Percentiles rank a stretch among this genome's conserved stretches.
Conservation (phyloP, 2,797 vertebrate species). For the Myripristis murdjan region DNA sequence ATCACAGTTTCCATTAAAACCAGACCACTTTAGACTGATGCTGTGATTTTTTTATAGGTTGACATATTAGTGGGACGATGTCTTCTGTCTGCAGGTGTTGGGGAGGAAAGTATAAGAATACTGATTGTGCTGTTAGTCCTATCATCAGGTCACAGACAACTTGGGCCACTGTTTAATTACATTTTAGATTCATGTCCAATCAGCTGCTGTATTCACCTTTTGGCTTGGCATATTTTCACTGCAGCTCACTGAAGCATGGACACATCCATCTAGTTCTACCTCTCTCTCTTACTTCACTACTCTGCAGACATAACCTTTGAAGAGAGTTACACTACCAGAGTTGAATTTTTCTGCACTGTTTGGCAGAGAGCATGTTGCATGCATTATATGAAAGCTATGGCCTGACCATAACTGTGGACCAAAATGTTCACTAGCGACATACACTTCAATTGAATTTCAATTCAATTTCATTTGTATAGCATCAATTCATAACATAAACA, state of each 20-base stretch:
- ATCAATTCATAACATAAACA: too few relatives aligned
- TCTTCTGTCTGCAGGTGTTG: neutral
- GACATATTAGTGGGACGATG: slow-evolving; percentile 19
- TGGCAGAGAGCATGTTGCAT: neutral
- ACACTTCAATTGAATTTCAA: too few relatives aligned
- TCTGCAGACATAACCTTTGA: slow-evolving; percentile 39
- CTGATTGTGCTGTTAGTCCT: slow-evolving; percentile 55
- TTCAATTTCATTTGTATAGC: too few relatives aligned
- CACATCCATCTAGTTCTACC: slow-evolving; percentile 2
- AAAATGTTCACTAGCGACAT: too few relatives aligned
- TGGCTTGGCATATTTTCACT: slow-evolving; percentile 16
- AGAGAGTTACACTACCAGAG: slow-evolving; percentile 5
- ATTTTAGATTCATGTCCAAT: slow-evolving; percentile 73
- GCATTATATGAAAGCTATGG: neutral
- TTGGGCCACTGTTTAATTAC: slow-evolving; percentile 69
- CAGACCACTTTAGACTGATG: slow-evolving; percentile 7
- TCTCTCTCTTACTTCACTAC: neutral
- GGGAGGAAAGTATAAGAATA: slow-evolving; percentile 34
- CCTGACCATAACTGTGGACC: neutral
- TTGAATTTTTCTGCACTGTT: slow-evolving; percentile 10
- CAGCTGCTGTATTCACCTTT: slow-evolving; percentile 61
- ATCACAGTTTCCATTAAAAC: slow-evolving; percentile 24
- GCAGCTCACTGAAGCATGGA: slow-evolving; percentile 16
- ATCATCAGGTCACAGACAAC: slow-evolving; percentile 54
- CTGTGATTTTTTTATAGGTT: slow-evolving; percentile 25